Evolutionary conservation across 2,888 invertebrate species (phyloP), one percentile per base, ranked within the genome.

Genomic region (Pinctada fucata): DNA sequence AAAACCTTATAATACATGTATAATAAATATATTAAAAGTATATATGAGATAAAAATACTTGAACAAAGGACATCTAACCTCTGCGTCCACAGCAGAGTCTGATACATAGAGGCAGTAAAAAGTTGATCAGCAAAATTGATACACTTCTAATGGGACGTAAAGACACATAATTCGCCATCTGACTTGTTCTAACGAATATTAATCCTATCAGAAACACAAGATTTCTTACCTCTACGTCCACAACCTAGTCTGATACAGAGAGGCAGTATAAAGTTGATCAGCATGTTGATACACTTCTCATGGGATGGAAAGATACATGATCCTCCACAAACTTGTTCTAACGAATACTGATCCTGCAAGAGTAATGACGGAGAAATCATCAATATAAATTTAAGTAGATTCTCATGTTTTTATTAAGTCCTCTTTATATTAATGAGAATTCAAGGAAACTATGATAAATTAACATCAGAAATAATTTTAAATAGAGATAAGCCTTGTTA

Each of bases 261-360:
- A 0, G 99, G 99, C 94, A 99, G 96, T 82, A 99, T 95, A 82
- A 99, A 94, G 94, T 99, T 99, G 94, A 99, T 96, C 72, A 99
- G 95, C 94, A 98, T 96, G 88, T 97, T 91, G 93, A 99, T 98
- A 8, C 97, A 97, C 92, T 98, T 96, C 88, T 98, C 98, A 90
- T 96, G 96, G 3, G 96, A 95, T 47, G 96, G 95, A 91, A 98
- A 97, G 88, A 97, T 95, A 0, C 97, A 95, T 87, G 96, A 96
- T 58, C 97, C 97, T 58, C 98, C 97, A 92, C 98, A 98, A 85
- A 99, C 97, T 93, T 97, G 97, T 90, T 99, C 99, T 87, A 99
- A 85, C 2, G 93, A 91, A 82, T 92, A 93, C 85, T 92, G 92
- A 80, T 93, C 92, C 92, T 93, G 13, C 6, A 75, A 67, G 47